These are phyloP conservation scores for Trypoxylus dichotomus DNA, from an alignment of 1,140 invertebrate genomes.

Conservation along the genomic window DNA sequence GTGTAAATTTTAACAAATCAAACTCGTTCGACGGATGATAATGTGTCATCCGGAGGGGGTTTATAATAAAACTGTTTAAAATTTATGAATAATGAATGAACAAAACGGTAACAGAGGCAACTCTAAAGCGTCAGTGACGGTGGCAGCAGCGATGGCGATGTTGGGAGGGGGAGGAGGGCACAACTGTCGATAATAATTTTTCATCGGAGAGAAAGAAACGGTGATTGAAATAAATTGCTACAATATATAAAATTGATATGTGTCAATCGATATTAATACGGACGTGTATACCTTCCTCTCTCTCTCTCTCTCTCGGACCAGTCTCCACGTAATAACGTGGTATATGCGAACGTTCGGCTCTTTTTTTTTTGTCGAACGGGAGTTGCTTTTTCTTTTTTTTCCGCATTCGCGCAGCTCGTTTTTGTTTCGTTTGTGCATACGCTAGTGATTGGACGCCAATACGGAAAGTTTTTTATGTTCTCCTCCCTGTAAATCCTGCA, in stretches of 20 bases:
- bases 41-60: constrained; percentile 8
- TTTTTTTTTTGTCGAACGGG: too few relatives aligned
- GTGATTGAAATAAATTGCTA: constrained; percentile 32
- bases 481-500: too few relatives aligned
- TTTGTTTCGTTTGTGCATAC: too few relatives aligned
- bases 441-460: too few relatives aligned
- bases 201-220: constrained; percentile 24
- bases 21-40: neutral
- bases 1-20: constrained; percentile 5
- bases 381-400: too few relatives aligned
- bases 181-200: constrained; percentile 29
- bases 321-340: too few relatives aligned
- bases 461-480: too few relatives aligned
- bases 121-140: neutral
- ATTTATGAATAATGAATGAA: constrained; percentile 31
- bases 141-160: too few relatives aligned
- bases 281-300: neutral
- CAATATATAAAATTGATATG: constrained; percentile 32
- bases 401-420: too few relatives aligned
- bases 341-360: too few relatives aligned
- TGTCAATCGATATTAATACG: constrained; percentile 30
- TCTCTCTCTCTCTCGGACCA: too few relatives aligned
- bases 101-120: neutral
- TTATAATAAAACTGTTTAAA: constrained; percentile 27
- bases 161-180: neutral